Base-by-base conservation (phyloP, 2,113 vertebrate genomes). In the Proteles cristata region DNA sequence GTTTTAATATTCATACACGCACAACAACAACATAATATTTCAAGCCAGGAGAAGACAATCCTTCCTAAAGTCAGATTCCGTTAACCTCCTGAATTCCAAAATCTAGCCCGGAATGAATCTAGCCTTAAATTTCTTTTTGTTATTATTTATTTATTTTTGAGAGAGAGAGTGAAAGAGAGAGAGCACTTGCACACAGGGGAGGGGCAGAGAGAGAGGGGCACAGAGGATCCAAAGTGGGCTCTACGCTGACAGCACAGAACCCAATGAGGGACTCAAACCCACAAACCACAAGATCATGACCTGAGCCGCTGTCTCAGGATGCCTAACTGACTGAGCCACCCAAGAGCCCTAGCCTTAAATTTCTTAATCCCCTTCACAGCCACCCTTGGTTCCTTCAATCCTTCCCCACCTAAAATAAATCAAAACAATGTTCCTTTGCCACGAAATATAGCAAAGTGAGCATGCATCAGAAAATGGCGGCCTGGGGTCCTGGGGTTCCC, bases 381-480 rank as follows among this genome's bases (percentile, higher is more conserved):
- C 25, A 48, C 2, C 9, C 17, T 71, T 5, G 1, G 4, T 17
- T 80, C 53, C 68, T 65, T 88, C 48, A 48, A n/a, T 68, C 7
- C 68, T 31, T 81, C 33, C 4, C 12, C n/a, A 48, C 14, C 43
- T 87, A 43, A 83, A 82, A 82, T 45, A 76, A 82, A 25, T 61
- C 16, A 35, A 66, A 71, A 6, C 8, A 10, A 26, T 23, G 5
- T 28, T 82, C 17, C 33, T 66, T 63, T 61, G 58, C 45, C 61
- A 4, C 28, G 33, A 97, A 58, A 28, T 3, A 65, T 7, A 55
- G 28, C 5, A 19, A 25, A 76, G 33, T 4, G 9, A 90, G 6
- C 2, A 0, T 2, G n/a, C 6, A 4, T 53, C 15, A 8, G 65
- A 6, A 50, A 9, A 39, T 4, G 28, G 48, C 17, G 0, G 1